Evolutionary conservation across 2,888 invertebrate species (phyloP).

Genomic region (Archips crataeganus): DNA sequence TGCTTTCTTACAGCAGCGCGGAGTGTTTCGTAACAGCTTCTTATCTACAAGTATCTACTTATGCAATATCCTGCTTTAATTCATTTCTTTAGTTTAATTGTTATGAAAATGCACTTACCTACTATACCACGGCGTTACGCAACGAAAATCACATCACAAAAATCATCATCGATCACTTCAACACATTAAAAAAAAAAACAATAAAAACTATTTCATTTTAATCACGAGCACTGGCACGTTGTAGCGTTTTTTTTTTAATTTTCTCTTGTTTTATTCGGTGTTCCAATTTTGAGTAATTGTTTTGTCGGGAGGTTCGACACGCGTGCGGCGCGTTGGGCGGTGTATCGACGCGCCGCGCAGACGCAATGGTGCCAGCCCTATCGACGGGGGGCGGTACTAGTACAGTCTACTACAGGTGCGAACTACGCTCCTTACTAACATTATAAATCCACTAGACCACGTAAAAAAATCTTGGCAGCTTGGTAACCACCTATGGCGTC

Average conservation of each 20-base stretch:
- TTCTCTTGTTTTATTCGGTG: constrained; percentile 18
- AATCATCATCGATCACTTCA: background rate
- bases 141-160: constrained; percentile 15
- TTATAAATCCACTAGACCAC: too few relatives aligned
- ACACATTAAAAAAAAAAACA: constrained; percentile 15
- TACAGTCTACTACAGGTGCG: constrained; percentile 31
- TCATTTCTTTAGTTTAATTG: background rate
- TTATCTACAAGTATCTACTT: background rate
- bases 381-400: constrained; percentile 58
- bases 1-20: background rate
- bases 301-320: constrained; percentile 46
- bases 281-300: constrained; percentile 27
- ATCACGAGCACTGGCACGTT: constrained; percentile 30
- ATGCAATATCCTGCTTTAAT: background rate
- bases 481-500: too few relatives aligned
- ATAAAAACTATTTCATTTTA: constrained; percentile 5
- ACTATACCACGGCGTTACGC: constrained; percentile 14
- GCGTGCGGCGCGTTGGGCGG: constrained; percentile 56
- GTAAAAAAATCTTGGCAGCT: too few relatives aligned
- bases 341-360: constrained; percentile 65
- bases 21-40: background rate
- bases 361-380: constrained; percentile 73
- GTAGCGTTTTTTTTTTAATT: background rate
- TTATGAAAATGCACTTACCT: background rate
- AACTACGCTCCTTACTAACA: background rate